These are phyloP conservation scores for Lophius americanus DNA, from an alignment of 2,797 vertebrate genomes.

Conservation along the genomic window DNA sequence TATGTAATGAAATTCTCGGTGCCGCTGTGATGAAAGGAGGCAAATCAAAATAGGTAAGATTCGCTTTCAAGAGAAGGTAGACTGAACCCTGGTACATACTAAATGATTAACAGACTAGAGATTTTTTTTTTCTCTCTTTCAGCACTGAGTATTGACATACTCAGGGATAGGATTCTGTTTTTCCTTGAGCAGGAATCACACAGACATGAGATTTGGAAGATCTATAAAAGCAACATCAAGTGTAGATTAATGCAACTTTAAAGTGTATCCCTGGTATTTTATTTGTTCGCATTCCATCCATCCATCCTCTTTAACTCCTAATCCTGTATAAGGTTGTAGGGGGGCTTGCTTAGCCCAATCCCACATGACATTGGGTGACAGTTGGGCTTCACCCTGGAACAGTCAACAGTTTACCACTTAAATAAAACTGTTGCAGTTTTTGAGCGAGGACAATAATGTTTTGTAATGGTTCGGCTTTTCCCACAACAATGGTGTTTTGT, in stretches of 20 bases:
- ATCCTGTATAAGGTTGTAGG: too few relatives aligned
- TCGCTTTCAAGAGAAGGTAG: conserved; percentile 22
- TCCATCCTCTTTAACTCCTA: too few relatives aligned
- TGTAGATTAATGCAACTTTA: not conserved
- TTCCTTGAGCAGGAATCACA: conserved; percentile 49
- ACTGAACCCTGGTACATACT: conserved; percentile 19
- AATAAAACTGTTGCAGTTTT: too few relatives aligned
- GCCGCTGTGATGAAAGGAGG: conserved; percentile 50
- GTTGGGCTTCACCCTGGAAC: too few relatives aligned
- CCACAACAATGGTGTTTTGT: too few relatives aligned
- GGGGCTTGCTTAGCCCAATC: too few relatives aligned
- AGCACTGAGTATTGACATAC: conserved; percentile 49
- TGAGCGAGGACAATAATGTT: too few relatives aligned
- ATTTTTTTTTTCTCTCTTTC: conserved; percentile 17
- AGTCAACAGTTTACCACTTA: too few relatives aligned
- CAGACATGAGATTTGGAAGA: conserved; percentile 24
- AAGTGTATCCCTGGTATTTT: too few relatives aligned
- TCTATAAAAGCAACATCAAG: conserved; percentile 27
- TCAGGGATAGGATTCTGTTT: conserved; percentile 32
- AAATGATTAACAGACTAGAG: conserved; percentile 53
- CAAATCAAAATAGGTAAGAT: conserved; percentile 57
- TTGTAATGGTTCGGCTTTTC: too few relatives aligned
- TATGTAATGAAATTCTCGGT: conserved; percentile 27
- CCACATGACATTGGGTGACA: too few relatives aligned
- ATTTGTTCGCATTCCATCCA: too few relatives aligned